Base-by-base conservation (phyloP, 2,797 vertebrate species). In the Philypnodon macrostomus region DNA sequence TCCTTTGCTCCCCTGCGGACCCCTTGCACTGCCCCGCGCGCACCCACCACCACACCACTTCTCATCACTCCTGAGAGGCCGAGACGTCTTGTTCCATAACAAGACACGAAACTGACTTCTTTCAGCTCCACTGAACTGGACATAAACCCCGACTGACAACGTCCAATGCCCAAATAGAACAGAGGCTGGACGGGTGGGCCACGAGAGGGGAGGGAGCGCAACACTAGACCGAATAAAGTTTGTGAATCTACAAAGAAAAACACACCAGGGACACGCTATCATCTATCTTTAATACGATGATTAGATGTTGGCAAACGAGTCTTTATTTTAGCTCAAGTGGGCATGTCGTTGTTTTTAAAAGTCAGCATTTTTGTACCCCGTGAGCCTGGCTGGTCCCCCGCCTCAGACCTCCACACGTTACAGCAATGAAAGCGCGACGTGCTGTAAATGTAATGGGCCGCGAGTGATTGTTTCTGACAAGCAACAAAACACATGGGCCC, bases 401-500 rank as follows among this genome's bases (percentile, higher is more conserved):
- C 90, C 92, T 91, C 89, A 90, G 90, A 84, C 88, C 86, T 89
- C 89, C 89, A 88, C 88, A 90, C 90, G 90, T 94, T 93, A 92
- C 93, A 93, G 93, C 94, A 94, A 91, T 94, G 95, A 96, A 95
- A 95, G 93, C 90, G 85, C 90, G 92, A 96, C 92, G 92, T 95
- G 95, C 94, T 95, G 93, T 91, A 96, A 97, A 97, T 94, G 93
- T 98, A 97, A 97, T 95, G 93, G 93, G 90, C 93, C 87, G 89
- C 89, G 89, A 88, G 87, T 93, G 93, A 97, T 98, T 98, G 95
- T 97, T 97, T 96, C 93, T 94, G 94, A 95, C 95, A 95, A 92
- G 93, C 93, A 96, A 96, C 95, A 97, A 96, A 98, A 98, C 94
- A 96, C 93, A 91, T 93, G 89, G 92, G 92, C 92, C 95, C 95